A percentile compares a stretch with the other conserved stretches of the same genome.
Conservation (phyloP, 2,797 vertebrate species). For the Tokudaia tokunoshimensis region DNA sequence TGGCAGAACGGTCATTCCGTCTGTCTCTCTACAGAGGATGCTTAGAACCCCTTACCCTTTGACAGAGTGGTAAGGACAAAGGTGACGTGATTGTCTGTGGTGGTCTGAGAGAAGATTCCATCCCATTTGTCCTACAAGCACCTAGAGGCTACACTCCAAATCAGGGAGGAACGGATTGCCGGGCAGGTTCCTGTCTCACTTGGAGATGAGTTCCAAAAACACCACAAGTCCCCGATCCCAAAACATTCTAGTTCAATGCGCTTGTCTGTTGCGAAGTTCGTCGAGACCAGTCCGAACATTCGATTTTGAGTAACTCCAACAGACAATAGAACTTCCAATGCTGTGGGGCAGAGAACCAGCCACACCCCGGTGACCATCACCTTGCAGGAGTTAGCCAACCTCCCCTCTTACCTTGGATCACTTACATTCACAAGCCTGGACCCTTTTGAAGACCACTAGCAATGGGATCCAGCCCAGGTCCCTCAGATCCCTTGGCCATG, state of each 20-base stretch:
- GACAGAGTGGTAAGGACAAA: neutral
- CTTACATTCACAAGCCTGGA: neutral
- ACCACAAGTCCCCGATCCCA: neutral
- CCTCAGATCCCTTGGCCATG: neutral
- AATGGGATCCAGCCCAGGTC: neutral
- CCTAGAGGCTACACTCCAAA: no score
- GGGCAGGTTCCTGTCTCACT: neutral
- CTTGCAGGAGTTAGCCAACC: neutral
- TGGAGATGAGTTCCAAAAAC: neutral
- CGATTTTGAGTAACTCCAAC: neutral
- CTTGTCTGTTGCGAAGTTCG: neutral
- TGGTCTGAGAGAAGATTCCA: neutral
- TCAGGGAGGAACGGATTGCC: neutral
- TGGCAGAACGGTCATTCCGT: slow-evolving; percentile 72
- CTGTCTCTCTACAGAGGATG: neutral
- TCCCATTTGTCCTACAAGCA: neutral
- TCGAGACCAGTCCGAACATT: neutral
- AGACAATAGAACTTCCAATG: neutral
- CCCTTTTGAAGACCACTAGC: neutral
- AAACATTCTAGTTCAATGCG: neutral
- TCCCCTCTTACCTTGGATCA: neutral
- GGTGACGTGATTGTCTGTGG: neutral
- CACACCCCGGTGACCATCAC: neutral
- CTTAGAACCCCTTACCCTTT: neutral
- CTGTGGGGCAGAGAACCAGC: neutral